Evolutionary conservation across 2,797 vertebrate genomes (phyloP).

Genomic region (Craterocephalus amniculus): DNA sequence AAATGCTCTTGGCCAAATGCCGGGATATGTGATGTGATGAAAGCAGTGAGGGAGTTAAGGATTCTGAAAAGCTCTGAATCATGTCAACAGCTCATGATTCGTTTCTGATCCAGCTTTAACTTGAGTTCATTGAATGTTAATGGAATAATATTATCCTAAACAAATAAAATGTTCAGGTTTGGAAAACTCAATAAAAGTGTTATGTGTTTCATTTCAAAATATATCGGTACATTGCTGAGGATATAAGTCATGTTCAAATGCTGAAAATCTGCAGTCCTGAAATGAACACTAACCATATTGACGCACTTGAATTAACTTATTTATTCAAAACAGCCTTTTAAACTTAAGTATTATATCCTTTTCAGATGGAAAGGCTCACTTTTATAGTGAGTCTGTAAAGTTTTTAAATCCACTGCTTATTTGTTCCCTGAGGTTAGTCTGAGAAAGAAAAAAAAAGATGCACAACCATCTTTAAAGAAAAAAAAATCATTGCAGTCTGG

Average conservation of each 20-base stretch:
- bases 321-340: background rate
- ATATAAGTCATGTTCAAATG: background rate
- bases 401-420: background rate
- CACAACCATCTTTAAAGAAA: background rate
- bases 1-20: slow-evolving; percentile 32
- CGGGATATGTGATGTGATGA: slow-evolving; percentile 43
- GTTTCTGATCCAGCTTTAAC: slow-evolving; percentile 20
- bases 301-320: background rate
- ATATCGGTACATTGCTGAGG: background rate
- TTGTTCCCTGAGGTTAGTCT: background rate
- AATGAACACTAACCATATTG: background rate
- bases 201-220: background rate
- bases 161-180: background rate
- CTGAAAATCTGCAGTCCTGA: background rate
- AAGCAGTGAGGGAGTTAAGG: slow-evolving; percentile 33
- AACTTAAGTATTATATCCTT: background rate
- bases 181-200: background rate
- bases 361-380: background rate
- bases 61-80: slow-evolving; percentile 2
- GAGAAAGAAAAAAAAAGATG: background rate
- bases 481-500: slow-evolving; percentile 14
- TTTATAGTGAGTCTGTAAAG: background rate
- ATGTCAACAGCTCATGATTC: slow-evolving; percentile 11
- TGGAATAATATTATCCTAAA: slow-evolving; percentile 2
- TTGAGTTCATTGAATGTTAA: background rate